Evolutionary conservation across 1,140 invertebrate genomes (phyloP).

Genomic region (Teleogryllus occipitalis): DNA sequence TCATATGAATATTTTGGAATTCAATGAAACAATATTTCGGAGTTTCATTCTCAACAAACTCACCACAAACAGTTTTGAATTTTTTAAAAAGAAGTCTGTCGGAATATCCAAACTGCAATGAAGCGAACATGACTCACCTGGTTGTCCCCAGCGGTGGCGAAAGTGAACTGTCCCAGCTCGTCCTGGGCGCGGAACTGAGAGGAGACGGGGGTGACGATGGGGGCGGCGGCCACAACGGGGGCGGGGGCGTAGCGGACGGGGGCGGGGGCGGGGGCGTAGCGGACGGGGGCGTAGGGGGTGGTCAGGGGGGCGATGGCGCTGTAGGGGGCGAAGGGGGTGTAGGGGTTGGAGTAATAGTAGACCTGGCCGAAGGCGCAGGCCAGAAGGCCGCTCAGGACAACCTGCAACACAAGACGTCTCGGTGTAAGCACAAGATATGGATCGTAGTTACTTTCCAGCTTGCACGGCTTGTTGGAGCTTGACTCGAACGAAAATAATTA

Average conservation of each 20-base stretch:
- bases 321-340: background rate
- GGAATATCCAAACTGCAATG: background rate
- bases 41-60: too few species aligned
- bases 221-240: conserved; percentile 1
- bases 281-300: background rate
- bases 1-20: too few species aligned
- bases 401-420: background rate
- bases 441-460: background rate
- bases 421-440: background rate
- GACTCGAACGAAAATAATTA: background rate
- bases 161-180: conserved; percentile 28
- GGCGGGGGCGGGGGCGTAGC: background rate
- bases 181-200: conserved; percentile 32
- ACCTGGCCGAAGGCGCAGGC: conserved; percentile 1
- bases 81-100: background rate
- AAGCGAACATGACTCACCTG: conserved; percentile 16
- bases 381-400: background rate
- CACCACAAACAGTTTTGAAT: too few species aligned
- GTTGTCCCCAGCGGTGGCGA: conserved; percentile 23
- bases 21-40: too few species aligned
- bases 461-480: background rate
- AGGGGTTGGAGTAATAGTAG: conserved; percentile 4
- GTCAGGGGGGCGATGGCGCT: background rate
- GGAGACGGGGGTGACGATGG: conserved; percentile 15
- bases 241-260: background rate